A percentile compares a stretch with the other conserved stretches of the same genome.
Conservation (phyloP, 2,888 invertebrate species). For the Drosophila crucigera region DNA sequence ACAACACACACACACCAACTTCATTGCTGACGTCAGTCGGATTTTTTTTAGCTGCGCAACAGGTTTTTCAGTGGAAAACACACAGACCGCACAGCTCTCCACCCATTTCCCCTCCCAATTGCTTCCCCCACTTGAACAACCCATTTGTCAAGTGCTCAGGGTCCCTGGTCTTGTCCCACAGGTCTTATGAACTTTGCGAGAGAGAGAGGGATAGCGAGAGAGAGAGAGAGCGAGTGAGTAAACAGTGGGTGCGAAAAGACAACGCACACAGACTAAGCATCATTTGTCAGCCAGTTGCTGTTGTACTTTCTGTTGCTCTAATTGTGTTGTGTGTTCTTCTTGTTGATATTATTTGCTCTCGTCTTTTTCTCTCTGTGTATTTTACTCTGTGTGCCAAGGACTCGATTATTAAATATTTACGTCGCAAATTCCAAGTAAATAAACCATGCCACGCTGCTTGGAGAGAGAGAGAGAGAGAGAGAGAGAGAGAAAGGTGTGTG, state of each 20-base stretch:
- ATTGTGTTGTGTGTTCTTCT: slow-evolving; percentile 29
- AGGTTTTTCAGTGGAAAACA: slow-evolving; percentile 50
- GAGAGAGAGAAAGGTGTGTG: background rate
- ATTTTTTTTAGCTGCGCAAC: slow-evolving; percentile 48
- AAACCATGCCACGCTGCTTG: slow-evolving; percentile 44
- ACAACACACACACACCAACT: slow-evolving; percentile 21
- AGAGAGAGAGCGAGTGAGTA: background rate
- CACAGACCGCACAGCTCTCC: background rate
- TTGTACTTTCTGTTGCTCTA: slow-evolving; percentile 15
- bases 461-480: slow-evolving; percentile 1
- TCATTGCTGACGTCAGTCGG: slow-evolving; percentile 67
- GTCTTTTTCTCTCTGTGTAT: background rate
- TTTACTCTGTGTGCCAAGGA: slow-evolving; percentile 56
- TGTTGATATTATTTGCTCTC: slow-evolving; percentile 19
- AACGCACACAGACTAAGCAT: slow-evolving; percentile 11
- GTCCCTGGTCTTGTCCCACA: slow-evolving; percentile 28
- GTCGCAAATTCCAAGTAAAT: slow-evolving; percentile 58
- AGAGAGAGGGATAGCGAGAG: background rate
- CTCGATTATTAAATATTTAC: slow-evolving; percentile 73
- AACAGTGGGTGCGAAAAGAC: slow-evolving; percentile 1
- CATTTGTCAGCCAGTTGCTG: slow-evolving; percentile 45
- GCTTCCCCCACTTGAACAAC: background rate
- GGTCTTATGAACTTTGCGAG: slow-evolving; percentile 58
- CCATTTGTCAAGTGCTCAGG: slow-evolving; percentile 10
- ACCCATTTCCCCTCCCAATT: background rate